Percentiles rank a stretch among this genome's conserved stretches.
Evolutionary conservation across 2,113 vertebrate genomes (phyloP).

Genomic region (Tragulus kanchil): DNA sequence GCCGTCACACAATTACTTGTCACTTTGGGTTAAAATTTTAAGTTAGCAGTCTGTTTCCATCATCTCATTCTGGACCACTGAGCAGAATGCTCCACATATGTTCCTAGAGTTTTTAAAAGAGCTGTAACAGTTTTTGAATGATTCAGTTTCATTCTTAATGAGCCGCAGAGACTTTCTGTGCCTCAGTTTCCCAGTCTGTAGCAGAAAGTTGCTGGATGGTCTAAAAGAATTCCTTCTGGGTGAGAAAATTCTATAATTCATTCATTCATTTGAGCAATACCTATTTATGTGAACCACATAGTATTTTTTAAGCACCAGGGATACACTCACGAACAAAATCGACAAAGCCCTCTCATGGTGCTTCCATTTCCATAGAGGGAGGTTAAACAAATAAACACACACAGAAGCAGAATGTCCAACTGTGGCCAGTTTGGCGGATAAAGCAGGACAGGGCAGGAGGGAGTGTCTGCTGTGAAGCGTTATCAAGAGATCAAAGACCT

Average conservation of each 20-base stretch:
- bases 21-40: background rate
- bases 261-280: background rate
- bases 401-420: background rate
- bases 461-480: accelerated
- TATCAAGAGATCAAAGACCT: background rate
- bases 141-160: background rate
- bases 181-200: conserved; percentile 26
- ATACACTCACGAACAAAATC: background rate
- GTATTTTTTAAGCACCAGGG: background rate
- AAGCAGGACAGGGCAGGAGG: background rate
- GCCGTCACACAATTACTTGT: background rate
- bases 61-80: background rate
- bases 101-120: background rate
- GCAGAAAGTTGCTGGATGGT: background rate
- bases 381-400: background rate
- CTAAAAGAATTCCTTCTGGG: background rate
- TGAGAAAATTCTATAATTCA: background rate
- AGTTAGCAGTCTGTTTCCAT: background rate
- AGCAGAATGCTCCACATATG: background rate
- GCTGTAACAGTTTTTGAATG: background rate
- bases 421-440: background rate
- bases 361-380: background rate
- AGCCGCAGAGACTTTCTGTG: background rate
- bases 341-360: background rate
- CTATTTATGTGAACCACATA: background rate